Percentiles rank a stretch among this genome's conserved stretches.
These are phyloP conservation scores for Sinocyclocheilus grahami DNA, from an alignment of 2,113 vertebrate species.

Conservation along the genomic window DNA sequence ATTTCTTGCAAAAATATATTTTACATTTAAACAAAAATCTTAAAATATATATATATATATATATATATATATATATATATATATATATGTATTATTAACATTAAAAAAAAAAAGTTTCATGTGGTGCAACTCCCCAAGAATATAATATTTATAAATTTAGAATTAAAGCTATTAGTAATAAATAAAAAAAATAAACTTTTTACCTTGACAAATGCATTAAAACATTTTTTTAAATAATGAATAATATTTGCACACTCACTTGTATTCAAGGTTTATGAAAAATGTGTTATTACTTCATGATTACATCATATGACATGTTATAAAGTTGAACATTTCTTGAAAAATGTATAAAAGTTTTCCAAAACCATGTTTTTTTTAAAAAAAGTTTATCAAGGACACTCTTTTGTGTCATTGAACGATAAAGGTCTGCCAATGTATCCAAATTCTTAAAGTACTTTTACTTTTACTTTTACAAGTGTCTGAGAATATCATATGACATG, in stretches of 20 bases:
- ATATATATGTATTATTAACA: no score
- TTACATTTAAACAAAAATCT: background rate
- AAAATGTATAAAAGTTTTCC: no score
- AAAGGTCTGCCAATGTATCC: no score
- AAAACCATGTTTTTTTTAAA: background rate
- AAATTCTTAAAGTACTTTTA: conserved; percentile 57
- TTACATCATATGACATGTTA: background rate
- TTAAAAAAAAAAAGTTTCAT: background rate
- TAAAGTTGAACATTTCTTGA: background rate
- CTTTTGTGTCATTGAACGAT: background rate
- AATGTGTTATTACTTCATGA: background rate
- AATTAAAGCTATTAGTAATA: background rate
- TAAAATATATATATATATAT: background rate
- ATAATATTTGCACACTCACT: background rate
- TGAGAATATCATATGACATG: background rate
- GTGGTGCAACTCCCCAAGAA: background rate
- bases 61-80: no score
- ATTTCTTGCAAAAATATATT: background rate
- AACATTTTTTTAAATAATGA: background rate
- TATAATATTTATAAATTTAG: no score
- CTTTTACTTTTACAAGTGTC: conserved; percentile 70
- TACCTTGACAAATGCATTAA: background rate
- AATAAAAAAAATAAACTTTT: no score
- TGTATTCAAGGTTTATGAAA: background rate
- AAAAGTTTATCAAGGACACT: background rate